Evolutionary conservation across 1,140 invertebrate species (phyloP), one percentile per base, ranked within the genome.

Genomic region (Formica exsecta): DNA sequence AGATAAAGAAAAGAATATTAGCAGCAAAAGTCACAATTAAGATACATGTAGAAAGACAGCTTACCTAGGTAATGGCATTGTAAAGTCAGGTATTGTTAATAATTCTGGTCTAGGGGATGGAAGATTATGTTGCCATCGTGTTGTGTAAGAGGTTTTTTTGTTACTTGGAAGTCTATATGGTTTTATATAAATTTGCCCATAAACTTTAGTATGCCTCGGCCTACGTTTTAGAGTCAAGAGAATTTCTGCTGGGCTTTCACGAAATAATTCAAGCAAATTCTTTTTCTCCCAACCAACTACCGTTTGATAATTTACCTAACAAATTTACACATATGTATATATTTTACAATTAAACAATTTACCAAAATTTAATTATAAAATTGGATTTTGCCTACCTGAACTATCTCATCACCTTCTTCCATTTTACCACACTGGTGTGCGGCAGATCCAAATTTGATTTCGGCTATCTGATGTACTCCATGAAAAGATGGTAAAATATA

Each of bases 371-470:
- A 61, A 22, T 70, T 44, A 51, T 13, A 11, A 19, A 51, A 51
- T 19, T 51, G 13, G 16, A 51, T 51, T 51, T 51, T 19, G 16
- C 48, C 48, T 51, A 98, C 97, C 95, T 98, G 98, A 29, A 99
- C 97, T 85, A 99, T 98, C 95, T 99, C 98, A 95, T 99, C 98
- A 2, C 98, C 98, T 91, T 98, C 97, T 95, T 98, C 98, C 92
- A 99, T 98, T 95, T 98, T 98, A 1, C 97, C 98, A 93, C 97
- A 98, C 48, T 97, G 96, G 95, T 98, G 97, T 51, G 97, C 98
- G 70, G 97, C 97, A 59, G 97, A 98, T 84, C 97, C 97, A 94
- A 97, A 97, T 93, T 98, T 98, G 32, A 98, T 97, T 91, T 98
- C 97, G 19, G 97, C 97, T 85, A 99, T 97, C 92, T 98, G 97